Base-by-base conservation (phyloP, 2,113 vertebrate species). In the Amphiprion percula region DNA sequence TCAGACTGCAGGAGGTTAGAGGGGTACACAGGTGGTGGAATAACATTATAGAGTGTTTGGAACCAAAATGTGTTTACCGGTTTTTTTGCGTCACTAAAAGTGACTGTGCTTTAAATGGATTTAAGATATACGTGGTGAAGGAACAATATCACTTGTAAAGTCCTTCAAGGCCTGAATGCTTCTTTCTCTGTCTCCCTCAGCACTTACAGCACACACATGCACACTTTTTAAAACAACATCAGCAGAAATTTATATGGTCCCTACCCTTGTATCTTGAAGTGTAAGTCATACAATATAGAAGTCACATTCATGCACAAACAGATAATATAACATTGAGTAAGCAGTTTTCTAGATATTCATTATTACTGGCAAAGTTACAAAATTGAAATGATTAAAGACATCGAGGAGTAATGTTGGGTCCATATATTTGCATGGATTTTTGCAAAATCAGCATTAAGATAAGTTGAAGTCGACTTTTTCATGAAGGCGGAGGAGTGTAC, bases 271-370 rank as follows among this genome's bases (percentile, higher is more conserved):
- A 28, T 67, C 39, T 17, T 73, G 58, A 58, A 68, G 30, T 59
- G 4, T 24, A 23, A 60, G 41, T 47, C 52, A 56, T 47, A 16
- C 12, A 15, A 37, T 44, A 23, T 59, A 53, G 2, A 83, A 46
- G 39, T 79, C 71, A 58, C 37, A 68, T n/a, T 19, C 10, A 21
- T 44, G 23, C 62, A 64, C 46, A 61, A 59, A 74, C 19, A 56
- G 17, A 19, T 41, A 41, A 1, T n/a, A 60, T 58, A 61, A 54
- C 21, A 49, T n/a, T 4, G 52, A 49, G 65, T 79, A 49, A 64
- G 72, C 67, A 69, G 28, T 77, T 83, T 80, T 73, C 23, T 5
- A 21, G 47, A 64, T 59, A 17, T 21, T 59, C 26, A 15, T 33
- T 49, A 23, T 24, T 62, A n/a, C 21, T 61, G 2, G 14, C 16